A percentile compares a stretch with the other conserved stretches of the same genome.
Conservation (phyloP, 2,888 invertebrate genomes). For the Lasioglossum leucozonium region DNA sequence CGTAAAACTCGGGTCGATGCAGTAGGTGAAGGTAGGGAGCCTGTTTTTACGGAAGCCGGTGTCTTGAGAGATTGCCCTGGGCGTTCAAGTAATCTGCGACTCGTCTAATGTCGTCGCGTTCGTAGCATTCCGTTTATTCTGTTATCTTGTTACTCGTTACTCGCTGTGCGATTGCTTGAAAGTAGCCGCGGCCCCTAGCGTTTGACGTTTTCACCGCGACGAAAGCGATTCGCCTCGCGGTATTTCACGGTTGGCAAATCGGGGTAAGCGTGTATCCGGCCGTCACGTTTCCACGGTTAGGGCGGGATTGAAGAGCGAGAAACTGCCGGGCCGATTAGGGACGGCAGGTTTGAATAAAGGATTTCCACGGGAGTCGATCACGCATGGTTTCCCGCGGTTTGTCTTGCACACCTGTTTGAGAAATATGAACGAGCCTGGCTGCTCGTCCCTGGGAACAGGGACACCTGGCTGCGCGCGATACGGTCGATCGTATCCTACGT, state of each 20-base stretch:
- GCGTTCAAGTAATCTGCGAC: background rate
- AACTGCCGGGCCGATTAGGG: background rate
- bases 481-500: constrained; percentile 43
- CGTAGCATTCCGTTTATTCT: too few species aligned
- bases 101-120: background rate
- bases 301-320: background rate
- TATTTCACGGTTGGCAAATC: background rate
- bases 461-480: constrained; percentile 34
- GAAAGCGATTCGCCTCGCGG: background rate
- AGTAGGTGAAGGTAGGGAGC: background rate
- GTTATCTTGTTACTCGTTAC: too few species aligned
- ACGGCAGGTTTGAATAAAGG: background rate
- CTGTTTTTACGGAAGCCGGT: background rate
- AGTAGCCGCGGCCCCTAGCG: background rate
- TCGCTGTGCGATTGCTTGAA: too few species aligned
- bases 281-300: background rate
- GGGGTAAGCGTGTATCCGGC: background rate
- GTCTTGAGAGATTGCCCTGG: background rate
- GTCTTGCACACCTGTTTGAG: constrained; percentile 35
- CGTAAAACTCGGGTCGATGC: background rate
- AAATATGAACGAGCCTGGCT: constrained; percentile 54
- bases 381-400: constrained; percentile 1
- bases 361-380: background rate
- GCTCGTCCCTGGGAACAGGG: constrained; percentile 41
- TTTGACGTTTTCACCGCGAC: background rate